A percentile compares a stretch with the other conserved stretches of the same genome.
These are phyloP conservation scores for Listronotus oregonensis DNA, from an alignment of 1,140 invertebrate species.

Conservation along the genomic window DNA sequence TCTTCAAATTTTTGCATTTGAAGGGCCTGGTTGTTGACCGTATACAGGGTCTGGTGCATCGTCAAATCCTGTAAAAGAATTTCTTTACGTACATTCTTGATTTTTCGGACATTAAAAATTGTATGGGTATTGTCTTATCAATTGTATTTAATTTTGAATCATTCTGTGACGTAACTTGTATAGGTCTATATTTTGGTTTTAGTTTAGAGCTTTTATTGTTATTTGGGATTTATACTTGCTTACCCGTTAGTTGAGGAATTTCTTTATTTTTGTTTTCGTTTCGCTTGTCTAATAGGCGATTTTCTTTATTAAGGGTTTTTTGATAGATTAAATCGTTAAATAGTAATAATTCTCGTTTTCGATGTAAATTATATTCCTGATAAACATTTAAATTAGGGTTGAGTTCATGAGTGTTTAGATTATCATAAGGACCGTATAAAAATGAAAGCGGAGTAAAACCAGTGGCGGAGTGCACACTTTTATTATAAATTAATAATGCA, in stretches of 20 bases:
- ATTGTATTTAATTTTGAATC: neutral
- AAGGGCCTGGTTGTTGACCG: constrained; percentile 1
- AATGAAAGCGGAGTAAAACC: neutral
- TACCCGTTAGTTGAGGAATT: neutral
- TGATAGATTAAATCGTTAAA: too few relatives aligned
- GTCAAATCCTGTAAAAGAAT: neutral
- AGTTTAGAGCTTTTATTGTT: too few relatives aligned
- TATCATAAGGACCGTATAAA: neutral
- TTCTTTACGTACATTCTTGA: neutral
- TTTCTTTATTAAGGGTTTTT: too few relatives aligned
- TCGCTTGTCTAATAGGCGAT: too few relatives aligned
- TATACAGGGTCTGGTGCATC: neutral
- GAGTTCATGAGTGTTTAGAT: constrained; percentile 24
- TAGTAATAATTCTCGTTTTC: too few relatives aligned
- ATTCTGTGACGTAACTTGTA: too few relatives aligned
- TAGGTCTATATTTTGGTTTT: neutral
- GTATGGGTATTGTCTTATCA: neutral
- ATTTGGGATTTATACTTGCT: too few relatives aligned
- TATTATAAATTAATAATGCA: too few relatives aligned
- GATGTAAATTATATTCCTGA: constrained; percentile 22
- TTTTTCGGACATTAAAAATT: neutral
- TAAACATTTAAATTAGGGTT: constrained; percentile 17
- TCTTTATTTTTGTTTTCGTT: constrained; percentile 18
- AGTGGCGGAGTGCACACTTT: neutral
- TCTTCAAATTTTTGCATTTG: constrained; percentile 2